These are phyloP conservation scores for Siderastrea siderea DNA, from an alignment of 92 coral and sea anemone genomes.

Conservation along the genomic window DNA sequence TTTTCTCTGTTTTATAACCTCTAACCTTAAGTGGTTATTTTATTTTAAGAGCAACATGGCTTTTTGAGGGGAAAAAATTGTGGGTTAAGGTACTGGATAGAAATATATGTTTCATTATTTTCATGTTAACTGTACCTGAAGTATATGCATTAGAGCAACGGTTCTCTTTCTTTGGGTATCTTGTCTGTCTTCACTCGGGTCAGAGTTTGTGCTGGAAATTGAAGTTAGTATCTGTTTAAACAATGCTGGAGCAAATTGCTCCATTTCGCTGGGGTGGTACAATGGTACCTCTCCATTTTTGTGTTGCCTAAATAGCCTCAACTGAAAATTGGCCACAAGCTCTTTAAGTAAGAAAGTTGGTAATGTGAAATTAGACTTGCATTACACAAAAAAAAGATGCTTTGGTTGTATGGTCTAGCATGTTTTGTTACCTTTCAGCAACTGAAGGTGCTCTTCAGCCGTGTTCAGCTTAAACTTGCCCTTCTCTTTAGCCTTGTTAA, in stretches of 20 bases:
- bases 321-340: neutral
- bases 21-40: no score
- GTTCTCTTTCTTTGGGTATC: neutral
- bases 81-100: no score
- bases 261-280: neutral
- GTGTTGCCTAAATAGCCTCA: neutral
- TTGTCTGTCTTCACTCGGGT: neutral
- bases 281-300: neutral
- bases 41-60: no score
- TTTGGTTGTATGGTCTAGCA: neutral
- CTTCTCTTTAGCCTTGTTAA: no score
- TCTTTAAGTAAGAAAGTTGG: neutral
- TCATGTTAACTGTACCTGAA: neutral
- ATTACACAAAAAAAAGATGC: neutral
- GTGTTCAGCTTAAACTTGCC: no score
- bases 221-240: neutral
- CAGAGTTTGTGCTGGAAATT: neutral
- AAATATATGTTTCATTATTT: no score
- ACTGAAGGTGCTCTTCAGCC: neutral
- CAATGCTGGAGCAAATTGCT: neutral
- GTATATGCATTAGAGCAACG: neutral
- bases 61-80: no score
- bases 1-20: no score
- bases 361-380: neutral
- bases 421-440: neutral